Conservation (phyloP, 2,888 invertebrate genomes). For the Drosophila paramelanica region DNA sequence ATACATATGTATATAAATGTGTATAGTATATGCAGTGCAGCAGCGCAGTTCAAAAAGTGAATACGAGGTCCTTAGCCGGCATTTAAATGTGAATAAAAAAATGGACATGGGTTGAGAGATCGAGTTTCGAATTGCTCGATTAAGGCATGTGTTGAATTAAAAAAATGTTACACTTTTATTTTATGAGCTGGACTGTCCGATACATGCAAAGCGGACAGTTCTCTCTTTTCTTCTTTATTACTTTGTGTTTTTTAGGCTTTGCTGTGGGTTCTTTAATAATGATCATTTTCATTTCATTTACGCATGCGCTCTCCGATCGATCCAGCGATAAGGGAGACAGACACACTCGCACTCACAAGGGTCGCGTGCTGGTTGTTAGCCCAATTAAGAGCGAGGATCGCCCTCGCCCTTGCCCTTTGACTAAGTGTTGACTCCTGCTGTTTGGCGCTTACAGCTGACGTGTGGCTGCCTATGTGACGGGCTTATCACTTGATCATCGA, state of each 20-base stretch:
- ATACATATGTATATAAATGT: background rate
- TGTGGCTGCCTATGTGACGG: conserved; percentile 81
- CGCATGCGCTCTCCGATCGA: conserved; percentile 65
- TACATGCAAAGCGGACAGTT: conserved; percentile 37
- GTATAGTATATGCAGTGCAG: conserved; percentile 8
- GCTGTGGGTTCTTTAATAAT: conserved; percentile 70
- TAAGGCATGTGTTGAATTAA: conserved; percentile 83
- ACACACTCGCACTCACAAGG: conserved; percentile 37
- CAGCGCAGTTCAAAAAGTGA: conserved; percentile 36
- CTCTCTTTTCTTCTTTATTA: background rate
- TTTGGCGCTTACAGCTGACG: conserved; percentile 84
- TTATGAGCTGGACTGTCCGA: conserved; percentile 26
- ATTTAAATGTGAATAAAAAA: conserved; percentile 60
- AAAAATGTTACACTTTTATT: conserved; percentile 80
- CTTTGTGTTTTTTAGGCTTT: conserved; percentile 26
- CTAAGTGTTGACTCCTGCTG: conserved; percentile 80
- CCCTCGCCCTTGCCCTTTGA: conserved; percentile 29
- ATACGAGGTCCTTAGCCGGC: conserved; percentile 52
- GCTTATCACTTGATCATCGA: conserved; percentile 81
- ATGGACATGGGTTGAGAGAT: conserved; percentile 58
- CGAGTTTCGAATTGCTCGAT: conserved; percentile 74
- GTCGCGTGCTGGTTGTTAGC: conserved; percentile 53
- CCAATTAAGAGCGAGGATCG: conserved; percentile 52
- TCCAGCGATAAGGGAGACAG: conserved; percentile 56
- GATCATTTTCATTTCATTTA: conserved; percentile 84